Base-by-base conservation (phyloP, 2,797 vertebrate species). In the Mus minutoides region DNA sequence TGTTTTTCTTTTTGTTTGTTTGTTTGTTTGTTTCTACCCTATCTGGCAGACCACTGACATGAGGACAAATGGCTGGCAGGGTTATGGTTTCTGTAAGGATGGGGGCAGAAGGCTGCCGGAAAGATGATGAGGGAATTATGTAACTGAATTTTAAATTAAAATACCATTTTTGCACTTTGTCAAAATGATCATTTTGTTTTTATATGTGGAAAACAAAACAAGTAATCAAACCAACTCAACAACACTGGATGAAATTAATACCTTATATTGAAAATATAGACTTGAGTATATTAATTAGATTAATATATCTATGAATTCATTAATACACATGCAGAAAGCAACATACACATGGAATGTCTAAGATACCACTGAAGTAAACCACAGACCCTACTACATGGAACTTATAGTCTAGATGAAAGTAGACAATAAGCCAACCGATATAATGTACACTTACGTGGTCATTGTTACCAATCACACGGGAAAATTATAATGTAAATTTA, bases 1-100 rank as follows among this genome's bases (percentile, higher is more conserved):
- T 49, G 43, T 46, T 46, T 9, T 11, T 49, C 6, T 46, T 9
- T 11, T 49, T 49, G 49, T 49, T 49, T 49, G 49, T 49, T 49
- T 49, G 49, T 11, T 49, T 49, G 49, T 49, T 49, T 49, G 34
- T 37, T 69, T 19, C 67, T 97, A 8, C 94, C 17, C 43, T 89
- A 93, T 96, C 88, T 93, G 19, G 14, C 88, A 84, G 60, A 90
- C 78, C 96, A 96, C 58, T 96, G 94, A 95, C 82, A 87, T 88
- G 83, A 90, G 95, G 86, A 91, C 93, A 94, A 71, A 75, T 60
- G 0, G 94, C 69, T 94, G 96, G 58, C 79, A 97, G 89, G 90
- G 80, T 83, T 90, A 92, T 88, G 34, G 60, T 43, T 84, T 77
- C 90, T 92, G 46, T 90, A 91, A 43, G 19, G 64, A 77, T 40